Evolutionary conservation across 2,888 invertebrate genomes (phyloP).

Genomic region (Eristalis tenax): DNA sequence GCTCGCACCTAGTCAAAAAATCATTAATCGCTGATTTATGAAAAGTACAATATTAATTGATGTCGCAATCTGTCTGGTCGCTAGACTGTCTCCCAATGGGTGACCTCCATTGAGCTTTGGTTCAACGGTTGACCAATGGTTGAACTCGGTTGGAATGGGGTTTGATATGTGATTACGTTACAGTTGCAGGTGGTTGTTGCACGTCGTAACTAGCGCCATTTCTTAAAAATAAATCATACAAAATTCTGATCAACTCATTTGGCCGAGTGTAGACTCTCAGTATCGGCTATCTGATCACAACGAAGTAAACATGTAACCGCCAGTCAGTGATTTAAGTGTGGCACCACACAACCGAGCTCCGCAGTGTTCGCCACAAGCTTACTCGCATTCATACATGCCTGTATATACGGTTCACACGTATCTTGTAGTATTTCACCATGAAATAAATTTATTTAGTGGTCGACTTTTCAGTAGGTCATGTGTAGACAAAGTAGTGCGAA

Average conservation of each 20-base stretch:
- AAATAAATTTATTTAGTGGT: conserved; percentile 5
- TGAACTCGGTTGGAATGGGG: too few species aligned
- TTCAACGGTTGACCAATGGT: too few species aligned
- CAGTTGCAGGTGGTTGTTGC: too few species aligned
- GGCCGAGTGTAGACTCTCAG: not conserved
- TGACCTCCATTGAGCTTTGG: too few species aligned
- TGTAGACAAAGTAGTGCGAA: too few species aligned
- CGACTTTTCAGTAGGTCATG: conserved; percentile 8
- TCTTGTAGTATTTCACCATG: not conserved
- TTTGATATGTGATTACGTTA: too few species aligned
- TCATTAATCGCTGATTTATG: too few species aligned
- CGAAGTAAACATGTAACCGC: not conserved
- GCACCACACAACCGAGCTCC: conserved; percentile 1
- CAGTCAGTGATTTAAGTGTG: not conserved
- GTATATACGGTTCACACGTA: not conserved
- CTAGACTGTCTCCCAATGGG: too few species aligned
- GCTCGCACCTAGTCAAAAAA: too few species aligned
- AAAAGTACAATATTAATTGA: too few species aligned
- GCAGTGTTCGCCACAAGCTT: not conserved
- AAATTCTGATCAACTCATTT: not conserved
- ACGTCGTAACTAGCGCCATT: too few species aligned
- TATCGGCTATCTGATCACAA: not conserved
- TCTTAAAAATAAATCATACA: not conserved
- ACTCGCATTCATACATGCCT: not conserved
- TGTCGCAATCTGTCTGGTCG: too few species aligned